Evolutionary conservation across 2,113 vertebrate species (phyloP).

Genomic region (Psephotus haematonotus): DNA sequence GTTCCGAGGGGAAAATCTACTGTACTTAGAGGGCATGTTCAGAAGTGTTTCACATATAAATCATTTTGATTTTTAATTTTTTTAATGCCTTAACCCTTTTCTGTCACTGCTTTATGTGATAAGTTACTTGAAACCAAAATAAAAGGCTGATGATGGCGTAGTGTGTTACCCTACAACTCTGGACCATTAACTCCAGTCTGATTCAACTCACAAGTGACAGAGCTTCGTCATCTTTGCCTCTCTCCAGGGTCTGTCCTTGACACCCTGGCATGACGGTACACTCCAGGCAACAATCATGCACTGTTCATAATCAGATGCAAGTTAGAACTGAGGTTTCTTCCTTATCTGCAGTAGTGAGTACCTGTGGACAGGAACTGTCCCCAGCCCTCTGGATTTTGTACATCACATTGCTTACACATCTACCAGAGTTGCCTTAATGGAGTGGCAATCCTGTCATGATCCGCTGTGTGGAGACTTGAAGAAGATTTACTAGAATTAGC

Average conservation of each 20-base stretch:
- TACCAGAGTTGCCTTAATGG: background rate
- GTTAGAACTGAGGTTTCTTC: background rate
- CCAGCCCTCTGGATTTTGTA: background rate
- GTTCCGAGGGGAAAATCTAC: conserved; percentile 79
- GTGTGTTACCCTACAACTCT: background rate
- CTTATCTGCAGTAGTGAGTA: background rate
- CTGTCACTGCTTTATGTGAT: background rate
- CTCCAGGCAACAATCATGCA: background rate
- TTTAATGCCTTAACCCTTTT: conserved; percentile 63
- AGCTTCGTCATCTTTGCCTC: background rate
- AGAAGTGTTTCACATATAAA: conserved; percentile 83
- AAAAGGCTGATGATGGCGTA: background rate
- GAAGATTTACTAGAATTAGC: background rate
- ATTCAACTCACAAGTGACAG: background rate
- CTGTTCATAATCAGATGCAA: background rate
- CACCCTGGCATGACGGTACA: background rate
- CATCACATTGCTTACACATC: background rate
- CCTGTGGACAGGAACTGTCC: background rate
- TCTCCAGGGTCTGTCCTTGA: background rate
- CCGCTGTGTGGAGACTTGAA: fast-evolving
- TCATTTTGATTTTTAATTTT: conserved; percentile 70
- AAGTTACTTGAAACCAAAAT: conserved; percentile 25
- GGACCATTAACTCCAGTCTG: background rate
- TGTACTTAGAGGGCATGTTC: conserved; percentile 83
- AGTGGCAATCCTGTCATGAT: background rate